These are phyloP conservation scores for Pampusana beccarii DNA, from an alignment of 2,113 vertebrate genomes.

Conservation along the genomic window DNA sequence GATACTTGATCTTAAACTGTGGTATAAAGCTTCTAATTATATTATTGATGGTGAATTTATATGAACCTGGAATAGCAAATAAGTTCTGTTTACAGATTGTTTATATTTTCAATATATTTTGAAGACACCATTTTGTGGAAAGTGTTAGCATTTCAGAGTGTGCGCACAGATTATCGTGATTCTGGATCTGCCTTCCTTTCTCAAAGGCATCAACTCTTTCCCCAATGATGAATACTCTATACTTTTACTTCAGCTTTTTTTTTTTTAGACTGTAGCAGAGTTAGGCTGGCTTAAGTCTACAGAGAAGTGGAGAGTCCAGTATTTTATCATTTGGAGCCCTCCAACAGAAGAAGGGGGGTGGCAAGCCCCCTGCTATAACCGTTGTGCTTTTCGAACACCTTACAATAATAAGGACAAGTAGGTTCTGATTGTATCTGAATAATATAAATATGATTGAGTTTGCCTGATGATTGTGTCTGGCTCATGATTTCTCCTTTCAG, in stretches of 20 bases:
- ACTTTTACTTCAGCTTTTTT: background rate
- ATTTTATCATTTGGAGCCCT: constrained; percentile 16
- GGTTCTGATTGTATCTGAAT: constrained; percentile 64
- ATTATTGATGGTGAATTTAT: constrained; percentile 23
- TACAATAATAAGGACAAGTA: constrained; percentile 30
- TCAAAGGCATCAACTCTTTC: constrained; percentile 24
- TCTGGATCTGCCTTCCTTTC: constrained; percentile 54
- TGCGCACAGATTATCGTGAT: constrained; percentile 5
- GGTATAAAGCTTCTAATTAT: background rate
- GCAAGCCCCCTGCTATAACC: background rate
- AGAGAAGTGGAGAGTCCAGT: background rate
- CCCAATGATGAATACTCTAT: background rate
- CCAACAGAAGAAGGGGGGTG: background rate
- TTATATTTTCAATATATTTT: constrained; percentile 51
- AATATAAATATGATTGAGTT: constrained; percentile 63
- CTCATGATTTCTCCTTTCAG: constrained; percentile 48
- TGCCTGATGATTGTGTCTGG: constrained; percentile 60
- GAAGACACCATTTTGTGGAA: background rate
- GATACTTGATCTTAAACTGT: background rate
- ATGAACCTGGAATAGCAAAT: background rate
- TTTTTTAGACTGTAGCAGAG: background rate
- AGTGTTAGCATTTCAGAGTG: background rate
- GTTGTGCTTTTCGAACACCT: constrained; percentile 58
- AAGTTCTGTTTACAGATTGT: constrained; percentile 26
- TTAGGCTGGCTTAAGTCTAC: background rate